These are phyloP conservation scores for Antheraea yamamai DNA, from an alignment of 2,888 invertebrate species.

Conservation along the genomic window DNA sequence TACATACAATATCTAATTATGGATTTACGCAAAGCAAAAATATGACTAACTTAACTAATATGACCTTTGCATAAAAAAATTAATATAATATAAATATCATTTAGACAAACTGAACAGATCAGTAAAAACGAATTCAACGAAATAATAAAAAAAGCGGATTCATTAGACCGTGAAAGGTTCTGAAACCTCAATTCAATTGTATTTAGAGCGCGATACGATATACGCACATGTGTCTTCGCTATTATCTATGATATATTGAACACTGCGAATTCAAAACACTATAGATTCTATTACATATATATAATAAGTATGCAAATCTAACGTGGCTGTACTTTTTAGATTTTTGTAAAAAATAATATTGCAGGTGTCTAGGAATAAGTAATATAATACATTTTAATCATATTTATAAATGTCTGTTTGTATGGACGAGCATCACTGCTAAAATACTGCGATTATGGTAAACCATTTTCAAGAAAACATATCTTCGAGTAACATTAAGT, in stretches of 20 bases:
- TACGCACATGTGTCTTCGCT: constrained; percentile 5
- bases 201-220: constrained; percentile 8
- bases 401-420: too few relatives aligned
- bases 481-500: too few relatives aligned
- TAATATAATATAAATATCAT: neutral
- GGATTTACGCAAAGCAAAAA: too few relatives aligned
- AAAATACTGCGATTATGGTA: too few relatives aligned
- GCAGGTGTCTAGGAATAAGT: too few relatives aligned
- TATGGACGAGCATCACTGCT: too few relatives aligned
- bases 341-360: too few relatives aligned
- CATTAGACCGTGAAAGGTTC: constrained; percentile 11
- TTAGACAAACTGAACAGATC: neutral
- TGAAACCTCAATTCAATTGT: constrained; percentile 6
- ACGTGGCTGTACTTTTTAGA: too few relatives aligned
- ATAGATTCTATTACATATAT: neutral
- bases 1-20: too few relatives aligned
- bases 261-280: neutral
- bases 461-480: too few relatives aligned
- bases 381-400: too few relatives aligned
- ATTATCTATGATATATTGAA: neutral
- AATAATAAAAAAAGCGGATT: constrained; percentile 3
- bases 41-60: neutral
- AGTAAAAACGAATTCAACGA: neutral
- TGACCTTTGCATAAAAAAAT: neutral
- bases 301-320: too few relatives aligned